These are phyloP conservation scores for Carassius auratus DNA, from an alignment of 2,113 vertebrate genomes.

Conservation along the genomic window DNA sequence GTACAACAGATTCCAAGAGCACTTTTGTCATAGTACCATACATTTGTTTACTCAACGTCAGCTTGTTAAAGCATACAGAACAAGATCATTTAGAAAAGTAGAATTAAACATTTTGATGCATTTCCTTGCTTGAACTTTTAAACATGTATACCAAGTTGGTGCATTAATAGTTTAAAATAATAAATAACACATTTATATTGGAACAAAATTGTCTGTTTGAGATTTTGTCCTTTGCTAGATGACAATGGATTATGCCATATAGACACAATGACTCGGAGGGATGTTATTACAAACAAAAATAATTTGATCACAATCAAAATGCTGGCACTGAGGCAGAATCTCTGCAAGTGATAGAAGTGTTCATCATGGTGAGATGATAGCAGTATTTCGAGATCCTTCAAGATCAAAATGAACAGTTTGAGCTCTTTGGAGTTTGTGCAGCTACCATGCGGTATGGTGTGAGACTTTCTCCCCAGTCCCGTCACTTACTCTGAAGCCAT, in stretches of 20 bases:
- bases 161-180: slow-evolving; percentile 49
- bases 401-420: slow-evolving; percentile 14
- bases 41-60: slow-evolving; percentile 40
- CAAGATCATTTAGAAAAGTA: slow-evolving; percentile 8
- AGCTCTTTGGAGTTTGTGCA: slow-evolving; percentile 29
- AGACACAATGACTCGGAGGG: slow-evolving; percentile 7
- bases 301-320: slow-evolving; percentile 25
- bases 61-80: neutral
- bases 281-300: slow-evolving; percentile 50
- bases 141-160: slow-evolving; percentile 13
- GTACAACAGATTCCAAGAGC: slow-evolving; percentile 11
- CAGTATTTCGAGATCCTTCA: slow-evolving; percentile 50
- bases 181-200: slow-evolving; percentile 44
- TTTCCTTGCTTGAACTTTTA: slow-evolving; percentile 29
- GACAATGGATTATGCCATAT: slow-evolving; percentile 34
- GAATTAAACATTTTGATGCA: slow-evolving; percentile 5
- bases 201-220: neutral
- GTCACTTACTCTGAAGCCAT: slow-evolving; percentile 53
- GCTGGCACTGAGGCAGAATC: slow-evolving; percentile 48
- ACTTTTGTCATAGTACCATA: slow-evolving; percentile 38
- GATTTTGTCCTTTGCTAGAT: slow-evolving; percentile 22
- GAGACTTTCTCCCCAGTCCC: neutral
- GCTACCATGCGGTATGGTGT: slow-evolving; percentile 47
- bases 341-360: slow-evolving; percentile 67
- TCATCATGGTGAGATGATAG: slow-evolving; percentile 62